Base-by-base conservation (phyloP, 2,888 invertebrate genomes). In the Chrysomela aeneicollis region DNA sequence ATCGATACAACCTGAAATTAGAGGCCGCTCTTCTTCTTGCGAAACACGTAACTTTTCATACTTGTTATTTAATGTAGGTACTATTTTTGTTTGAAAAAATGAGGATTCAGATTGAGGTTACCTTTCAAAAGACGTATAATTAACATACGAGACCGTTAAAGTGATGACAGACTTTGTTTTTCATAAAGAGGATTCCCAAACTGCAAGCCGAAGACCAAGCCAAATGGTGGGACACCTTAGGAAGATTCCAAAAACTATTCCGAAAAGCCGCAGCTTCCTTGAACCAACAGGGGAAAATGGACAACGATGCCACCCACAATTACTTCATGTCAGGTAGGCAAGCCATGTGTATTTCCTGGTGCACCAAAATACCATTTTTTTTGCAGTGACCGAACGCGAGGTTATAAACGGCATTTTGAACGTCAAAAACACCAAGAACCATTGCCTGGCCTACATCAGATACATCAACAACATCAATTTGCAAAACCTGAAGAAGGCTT, bases 251-350 rank as follows among this genome's bases (percentile, higher is more conserved):
- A 82, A 95, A 95, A 79, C 85, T 98, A 18, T 89, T 98, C 71
- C 86, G 98, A 9, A 98, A 97, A 83, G 95, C 97, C 0, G 92
- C 97, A 0, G 88, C 89, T 30, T 93, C 94, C n/a, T 85, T 97
- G 15, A 92, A 88, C 77, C 91, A 92, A 59, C 86, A 90, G 70
- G 94, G 92, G 5, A 93, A 93, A 82, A 92, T 98, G 78, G 93
- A 93, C 76, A 91, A 94, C 73, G 97, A 97, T 59, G 91, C 92
- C 0, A 96, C 94, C 90, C 98, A 98, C 78, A 98, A 97, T 82
- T 98, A 98, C 81, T 98, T 97, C 79, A 98, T 98, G 98, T 97
- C 98, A 64, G 97, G 97, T 97, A 84, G 97, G 97, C 96, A 84
- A 49, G 26, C 6, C 26, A 6, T 6, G 26, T 26, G 3, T 5